Conservation (phyloP, 2,113 vertebrate species). For the Lepus europaeus region DNA sequence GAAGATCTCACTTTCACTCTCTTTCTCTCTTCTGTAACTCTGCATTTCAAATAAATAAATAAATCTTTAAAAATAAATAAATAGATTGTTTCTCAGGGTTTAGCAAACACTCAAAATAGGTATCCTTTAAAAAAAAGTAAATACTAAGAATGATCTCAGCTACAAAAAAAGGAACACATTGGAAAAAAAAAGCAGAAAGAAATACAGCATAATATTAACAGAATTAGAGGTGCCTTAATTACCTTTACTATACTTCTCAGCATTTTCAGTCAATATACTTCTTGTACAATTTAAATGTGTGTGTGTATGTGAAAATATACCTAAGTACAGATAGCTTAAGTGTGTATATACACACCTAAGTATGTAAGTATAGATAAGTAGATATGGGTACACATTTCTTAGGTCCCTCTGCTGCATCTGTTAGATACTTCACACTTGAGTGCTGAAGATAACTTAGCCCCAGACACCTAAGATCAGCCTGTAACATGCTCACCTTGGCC, state of each 20-base stretch:
- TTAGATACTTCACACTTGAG: neutral
- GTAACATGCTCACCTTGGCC: neutral
- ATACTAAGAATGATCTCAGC: neutral
- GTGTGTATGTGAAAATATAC: neutral
- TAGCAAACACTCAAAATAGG: no score
- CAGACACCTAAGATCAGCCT: neutral
- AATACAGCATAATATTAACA: neutral
- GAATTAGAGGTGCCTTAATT: neutral
- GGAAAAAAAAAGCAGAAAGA: neutral
- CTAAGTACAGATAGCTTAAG: neutral
- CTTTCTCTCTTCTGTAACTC: no score
- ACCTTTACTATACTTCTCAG: neutral
- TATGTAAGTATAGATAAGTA: neutral
- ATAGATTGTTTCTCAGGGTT: no score
- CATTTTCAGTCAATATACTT: neutral
- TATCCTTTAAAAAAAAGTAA: neutral
- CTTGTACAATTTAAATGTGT: neutral
- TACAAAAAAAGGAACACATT: neutral
- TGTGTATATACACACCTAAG: no score
- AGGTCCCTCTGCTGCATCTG: neutral
- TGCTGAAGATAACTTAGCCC: neutral
- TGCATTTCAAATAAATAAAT: no score
- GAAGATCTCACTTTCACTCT: no score
- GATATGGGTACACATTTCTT: neutral
- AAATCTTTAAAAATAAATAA: neutral